Conservation (phyloP, 2,888 invertebrate genomes). For the Zaprionus obscuricornis region DNA sequence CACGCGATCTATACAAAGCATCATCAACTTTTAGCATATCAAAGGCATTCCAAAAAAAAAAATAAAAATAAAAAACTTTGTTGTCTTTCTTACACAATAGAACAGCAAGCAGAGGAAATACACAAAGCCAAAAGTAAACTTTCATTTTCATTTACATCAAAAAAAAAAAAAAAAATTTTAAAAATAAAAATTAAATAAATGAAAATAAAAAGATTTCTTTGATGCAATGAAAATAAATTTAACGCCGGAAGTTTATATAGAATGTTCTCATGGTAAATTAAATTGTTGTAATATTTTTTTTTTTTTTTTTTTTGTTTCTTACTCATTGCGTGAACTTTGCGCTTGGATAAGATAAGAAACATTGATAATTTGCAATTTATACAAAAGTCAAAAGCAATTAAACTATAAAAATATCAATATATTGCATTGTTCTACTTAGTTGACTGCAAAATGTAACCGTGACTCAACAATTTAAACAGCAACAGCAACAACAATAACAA, state of each 20-base stretch:
- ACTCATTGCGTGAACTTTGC: too few relatives aligned
- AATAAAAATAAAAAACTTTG: too few relatives aligned
- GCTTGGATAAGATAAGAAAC: conserved; percentile 1
- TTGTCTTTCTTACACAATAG: too few relatives aligned
- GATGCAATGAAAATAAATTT: too few relatives aligned
- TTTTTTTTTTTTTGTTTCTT: conserved; percentile 19
- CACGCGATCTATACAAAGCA: too few relatives aligned
- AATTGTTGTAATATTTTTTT: too few relatives aligned
- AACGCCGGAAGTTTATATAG: conserved; percentile 30
- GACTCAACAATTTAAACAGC: conserved; percentile 28
- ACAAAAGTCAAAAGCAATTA: background rate
- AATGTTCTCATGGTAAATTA: conserved; percentile 27
- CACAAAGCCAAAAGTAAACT: too few relatives aligned
- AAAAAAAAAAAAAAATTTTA: conserved; percentile 21
- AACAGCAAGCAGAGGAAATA: too few relatives aligned
- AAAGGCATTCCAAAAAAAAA: too few relatives aligned
- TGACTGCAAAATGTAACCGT: conserved; percentile 10
- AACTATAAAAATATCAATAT: background rate
- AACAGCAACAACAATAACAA: conserved; percentile 8
- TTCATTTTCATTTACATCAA: too few relatives aligned
- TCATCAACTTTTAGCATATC: too few relatives aligned
- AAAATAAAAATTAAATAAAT: conserved; percentile 12
- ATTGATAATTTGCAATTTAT: conserved; percentile 3
- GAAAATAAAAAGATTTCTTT: background rate
- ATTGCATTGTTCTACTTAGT: conserved; percentile 16